Percentiles rank a stretch among this genome's conserved stretches.
phyloP scores from a whole-genome alignment of 2,888 invertebrate species.

The Acleris emargana region DNA sequence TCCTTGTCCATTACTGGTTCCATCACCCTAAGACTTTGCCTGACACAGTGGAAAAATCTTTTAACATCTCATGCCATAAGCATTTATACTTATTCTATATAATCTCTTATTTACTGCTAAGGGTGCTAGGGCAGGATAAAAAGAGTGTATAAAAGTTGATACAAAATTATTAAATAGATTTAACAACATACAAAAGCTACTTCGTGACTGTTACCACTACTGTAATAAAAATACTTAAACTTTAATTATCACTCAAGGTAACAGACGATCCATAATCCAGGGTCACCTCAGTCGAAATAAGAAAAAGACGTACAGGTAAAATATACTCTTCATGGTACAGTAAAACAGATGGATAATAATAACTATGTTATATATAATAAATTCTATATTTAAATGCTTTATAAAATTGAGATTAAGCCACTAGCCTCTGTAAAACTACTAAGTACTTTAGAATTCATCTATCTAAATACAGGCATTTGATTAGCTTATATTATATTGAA shows the following conservation, averaged over 20 bases:
- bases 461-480: conserved; percentile 45
- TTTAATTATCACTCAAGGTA: conserved; percentile 71
- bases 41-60: conserved; percentile 12
- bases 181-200: conserved; percentile 84
- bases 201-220: conserved; percentile 65
- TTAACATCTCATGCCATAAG: conserved; percentile 21
- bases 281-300: conserved; percentile 63
- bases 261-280: conserved; percentile 64
- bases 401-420: conserved; percentile 57
- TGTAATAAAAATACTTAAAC: conserved; percentile 71
- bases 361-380: conserved; percentile 35
- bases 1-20: too few species aligned
- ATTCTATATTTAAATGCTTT: conserved; percentile 31
- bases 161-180: conserved; percentile 80
- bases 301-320: conserved; percentile 46
- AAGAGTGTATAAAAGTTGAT: conserved; percentile 82
- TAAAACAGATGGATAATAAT: conserved; percentile 46
- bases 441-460: conserved; percentile 47
- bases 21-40: not conserved
- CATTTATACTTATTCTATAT: conserved; percentile 27
- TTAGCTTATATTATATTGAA: conserved; percentile 47
- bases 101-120: conserved; percentile 53
- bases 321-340: conserved; percentile 32
- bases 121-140: conserved; percentile 83
- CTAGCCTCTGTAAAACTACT: conserved; percentile 49